Evolutionary conservation across 2,797 vertebrate genomes (phyloP), one percentile per base, ranked within the genome.

Genomic region (Bryconaethiops microstoma): DNA sequence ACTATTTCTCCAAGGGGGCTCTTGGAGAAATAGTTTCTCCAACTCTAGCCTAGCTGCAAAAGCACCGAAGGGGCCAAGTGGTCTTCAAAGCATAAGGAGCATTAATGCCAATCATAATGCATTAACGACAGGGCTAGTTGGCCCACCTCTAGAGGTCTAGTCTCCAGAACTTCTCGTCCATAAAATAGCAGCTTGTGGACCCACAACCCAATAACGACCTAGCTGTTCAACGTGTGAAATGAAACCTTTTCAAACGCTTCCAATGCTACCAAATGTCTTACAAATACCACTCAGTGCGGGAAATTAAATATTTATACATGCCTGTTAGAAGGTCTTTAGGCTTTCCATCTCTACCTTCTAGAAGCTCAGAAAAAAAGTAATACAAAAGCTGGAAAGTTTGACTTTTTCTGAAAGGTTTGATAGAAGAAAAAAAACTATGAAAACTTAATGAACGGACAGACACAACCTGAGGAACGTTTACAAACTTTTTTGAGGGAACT

Each of bases 31-130:
- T n/a, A n/a, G n/a, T n/a, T n/a, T n/a, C n/a, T n/a, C n/a, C n/a
- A n/a, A n/a, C n/a, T n/a, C n/a, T n/a, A n/a, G n/a, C n/a, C n/a
- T n/a, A n/a, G n/a, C n/a, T n/a, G n/a, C 40, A 42, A 42, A 42
- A 42, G 40, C 40, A 3, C 7, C 7, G 40, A 42, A 42, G 40
- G 40, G 40, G 40, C n/a, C n/a, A n/a, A n/a, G n/a, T n/a, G 75
- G 67, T 77, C 81, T 86, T 83, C 29, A 82, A 82, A 83, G 75
- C 74, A 50, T 69, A 64, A 78, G 19, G 23, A 19, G 50, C 76
- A 83, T 77, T 79, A 83, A 87, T 59, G 60, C 75, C 76, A 85
- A 77, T 48, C 71, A 69, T 84, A 84, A 85, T 64, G 77, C 13
- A 81, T 54, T 21, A 80, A 77, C 50, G 21, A 77, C 79, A 80